A percentile compares a stretch with the other conserved stretches of the same genome.
Conservation (phyloP, 2,113 vertebrate species). For the Cephalopterus ornatus region DNA sequence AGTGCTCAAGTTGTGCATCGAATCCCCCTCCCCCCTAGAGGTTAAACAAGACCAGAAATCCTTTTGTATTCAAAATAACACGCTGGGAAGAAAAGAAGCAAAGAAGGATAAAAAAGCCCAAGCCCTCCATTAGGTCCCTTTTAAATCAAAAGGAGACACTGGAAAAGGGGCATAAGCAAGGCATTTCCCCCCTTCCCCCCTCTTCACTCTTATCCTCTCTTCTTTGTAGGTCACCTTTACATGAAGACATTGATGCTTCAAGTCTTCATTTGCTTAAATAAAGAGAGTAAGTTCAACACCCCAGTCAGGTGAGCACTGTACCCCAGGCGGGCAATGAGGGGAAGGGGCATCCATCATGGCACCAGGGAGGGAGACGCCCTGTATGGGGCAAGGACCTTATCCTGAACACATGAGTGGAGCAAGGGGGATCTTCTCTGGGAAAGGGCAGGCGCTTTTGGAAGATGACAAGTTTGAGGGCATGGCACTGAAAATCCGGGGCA, state of each 20-base stretch:
- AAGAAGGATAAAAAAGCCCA: constrained; percentile 46
- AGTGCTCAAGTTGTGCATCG: neutral
- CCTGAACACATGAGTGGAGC: fast-evolving
- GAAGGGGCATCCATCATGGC: neutral
- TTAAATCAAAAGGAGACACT: neutral
- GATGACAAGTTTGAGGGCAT: neutral
- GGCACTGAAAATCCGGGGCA: neutral
- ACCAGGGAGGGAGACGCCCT: neutral
- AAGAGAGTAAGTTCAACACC: neutral
- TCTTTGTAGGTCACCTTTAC: constrained; percentile 50
- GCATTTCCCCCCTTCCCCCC: neutral
- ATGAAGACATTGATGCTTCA: neutral
- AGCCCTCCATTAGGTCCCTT: neutral
- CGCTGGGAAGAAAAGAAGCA: neutral
- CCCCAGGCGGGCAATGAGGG: fast-evolving
- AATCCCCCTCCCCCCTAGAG: neutral
- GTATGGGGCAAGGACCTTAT: fast-evolving
- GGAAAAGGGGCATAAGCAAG: neutral
- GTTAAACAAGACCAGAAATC: constrained; percentile 60
- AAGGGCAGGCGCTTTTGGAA: neutral
- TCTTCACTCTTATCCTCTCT: neutral
- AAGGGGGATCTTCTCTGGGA: neutral
- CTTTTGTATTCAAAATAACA: constrained; percentile 38
- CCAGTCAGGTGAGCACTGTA: neutral
- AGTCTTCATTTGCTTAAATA: constrained; percentile 36